Evolutionary conservation across 2,797 vertebrate genomes (phyloP).

Genomic region (Falco berigora): DNA sequence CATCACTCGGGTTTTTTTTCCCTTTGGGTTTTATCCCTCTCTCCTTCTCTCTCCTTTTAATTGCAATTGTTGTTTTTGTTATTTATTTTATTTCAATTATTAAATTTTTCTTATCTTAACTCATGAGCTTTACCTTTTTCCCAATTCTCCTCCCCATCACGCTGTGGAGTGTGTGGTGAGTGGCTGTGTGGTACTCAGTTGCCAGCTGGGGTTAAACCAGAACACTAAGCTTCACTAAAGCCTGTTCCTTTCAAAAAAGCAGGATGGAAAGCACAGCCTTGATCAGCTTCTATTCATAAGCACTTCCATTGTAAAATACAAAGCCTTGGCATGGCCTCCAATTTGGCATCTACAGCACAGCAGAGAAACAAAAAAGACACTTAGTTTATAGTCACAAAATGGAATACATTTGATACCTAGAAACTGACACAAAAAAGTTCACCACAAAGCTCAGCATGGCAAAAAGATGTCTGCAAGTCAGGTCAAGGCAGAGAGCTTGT

Average conservation of each 20-base stretch:
- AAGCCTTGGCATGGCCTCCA: not conserved
- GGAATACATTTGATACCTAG: not conserved
- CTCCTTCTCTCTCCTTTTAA: no score
- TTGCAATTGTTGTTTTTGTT: no score
- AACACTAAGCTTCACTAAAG: not conserved
- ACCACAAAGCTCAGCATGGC: not conserved
- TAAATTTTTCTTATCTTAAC: no score
- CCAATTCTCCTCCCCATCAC: no score
- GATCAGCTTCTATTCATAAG: not conserved
- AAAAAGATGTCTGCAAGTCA: not conserved
- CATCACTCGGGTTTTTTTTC: no score
- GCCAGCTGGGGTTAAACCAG: no score
- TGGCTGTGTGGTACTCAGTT: no score
- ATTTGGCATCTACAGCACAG: not conserved
- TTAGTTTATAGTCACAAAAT: not conserved
- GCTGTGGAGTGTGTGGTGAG: no score
- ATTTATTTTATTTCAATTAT: no score
- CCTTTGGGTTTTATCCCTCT: no score
- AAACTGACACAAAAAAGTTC: not conserved
- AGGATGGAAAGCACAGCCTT: not conserved
- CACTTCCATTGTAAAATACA: conserved; percentile 11
- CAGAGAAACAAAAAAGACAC: not conserved
- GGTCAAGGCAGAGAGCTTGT: not conserved
- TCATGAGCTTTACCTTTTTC: no score
- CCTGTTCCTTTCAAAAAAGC: not conserved